These are phyloP conservation scores for Abscondita cerata DNA, from an alignment of 2,888 invertebrate genomes.

Conservation along the genomic window DNA sequence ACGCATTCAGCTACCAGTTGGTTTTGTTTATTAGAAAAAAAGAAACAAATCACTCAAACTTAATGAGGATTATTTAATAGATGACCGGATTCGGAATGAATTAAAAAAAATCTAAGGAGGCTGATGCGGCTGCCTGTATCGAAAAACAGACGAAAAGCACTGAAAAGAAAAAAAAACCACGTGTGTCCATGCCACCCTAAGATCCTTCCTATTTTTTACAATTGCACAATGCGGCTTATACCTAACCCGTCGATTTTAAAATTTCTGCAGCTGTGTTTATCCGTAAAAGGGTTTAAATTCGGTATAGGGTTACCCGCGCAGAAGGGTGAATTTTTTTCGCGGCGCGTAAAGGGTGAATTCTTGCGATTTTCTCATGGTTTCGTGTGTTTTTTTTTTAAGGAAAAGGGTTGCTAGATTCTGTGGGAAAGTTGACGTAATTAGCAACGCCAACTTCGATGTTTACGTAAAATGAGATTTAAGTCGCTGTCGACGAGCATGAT, in stretches of 20 bases:
- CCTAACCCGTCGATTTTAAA: conserved; percentile 27
- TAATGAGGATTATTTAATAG: too few relatives aligned
- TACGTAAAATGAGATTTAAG: conserved; percentile 11
- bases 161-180: conserved; percentile 35
- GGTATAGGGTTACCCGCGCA: conserved; percentile 41
- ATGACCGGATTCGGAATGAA: too few relatives aligned
- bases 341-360: conserved; percentile 24
- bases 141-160: too few relatives aligned
- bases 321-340: conserved; percentile 30
- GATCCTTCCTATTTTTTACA: conserved; percentile 30
- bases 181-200: conserved; percentile 32
- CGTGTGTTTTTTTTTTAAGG: conserved; percentile 11
- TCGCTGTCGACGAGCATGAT: conserved; percentile 35
- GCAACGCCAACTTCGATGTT: neutral
- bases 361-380: conserved; percentile 35
- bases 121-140: too few relatives aligned
- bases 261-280: conserved; percentile 44
- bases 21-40: too few relatives aligned
- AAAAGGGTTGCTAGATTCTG: conserved; percentile 19
- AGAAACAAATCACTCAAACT: too few relatives aligned
- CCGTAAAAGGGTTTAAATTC: conserved; percentile 44
- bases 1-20: too few relatives aligned
- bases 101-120: too few relatives aligned
- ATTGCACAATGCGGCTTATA: conserved; percentile 32
- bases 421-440: conserved; percentile 32